phyloP scores from a whole-genome alignment of 2,888 invertebrate genomes.

The Parapristionchus giblindavisi region DNA sequence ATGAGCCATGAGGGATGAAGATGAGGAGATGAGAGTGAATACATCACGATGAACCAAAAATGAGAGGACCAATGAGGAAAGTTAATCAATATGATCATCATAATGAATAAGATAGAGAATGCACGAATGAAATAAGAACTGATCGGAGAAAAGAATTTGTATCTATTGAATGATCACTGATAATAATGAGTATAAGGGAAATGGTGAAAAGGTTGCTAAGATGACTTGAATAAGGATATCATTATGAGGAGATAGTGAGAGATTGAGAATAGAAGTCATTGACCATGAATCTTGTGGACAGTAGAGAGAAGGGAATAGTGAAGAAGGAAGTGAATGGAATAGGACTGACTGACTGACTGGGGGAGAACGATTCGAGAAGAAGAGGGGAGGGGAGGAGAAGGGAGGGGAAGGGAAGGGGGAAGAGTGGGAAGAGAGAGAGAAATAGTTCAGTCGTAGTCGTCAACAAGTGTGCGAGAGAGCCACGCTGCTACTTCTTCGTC shows the following conservation, averaged over 20 bases:
- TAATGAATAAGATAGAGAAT: no score
- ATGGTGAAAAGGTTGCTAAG: no score
- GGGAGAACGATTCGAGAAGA: background rate
- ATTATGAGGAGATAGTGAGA: no score
- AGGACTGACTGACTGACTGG: slow-evolving; percentile 2
- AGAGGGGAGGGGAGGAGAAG: background rate
- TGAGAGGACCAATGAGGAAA: slow-evolving; percentile 16
- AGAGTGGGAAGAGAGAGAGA: slow-evolving; percentile 1
- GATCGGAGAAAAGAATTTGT: no score
- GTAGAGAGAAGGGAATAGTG: background rate
- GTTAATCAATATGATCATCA: no score
- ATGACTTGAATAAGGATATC: no score
- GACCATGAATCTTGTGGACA: no score
- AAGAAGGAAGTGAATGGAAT: slow-evolving; percentile 1
- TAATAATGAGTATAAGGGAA: no score
- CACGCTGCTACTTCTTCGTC: background rate
- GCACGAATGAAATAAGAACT: no score
- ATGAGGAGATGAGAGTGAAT: background rate
- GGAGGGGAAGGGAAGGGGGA: background rate
- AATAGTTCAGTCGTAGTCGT: slow-evolving; percentile 6
- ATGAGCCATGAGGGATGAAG: slow-evolving; percentile 27
- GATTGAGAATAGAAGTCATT: no score
- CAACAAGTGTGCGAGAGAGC: background rate
- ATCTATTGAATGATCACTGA: no score
- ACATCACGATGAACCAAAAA: background rate